A percentile compares a stretch with the other conserved stretches of the same genome.
These are phyloP conservation scores for Cervus canadensis DNA, from an alignment of 2,113 vertebrate species.

Conservation along the genomic window DNA sequence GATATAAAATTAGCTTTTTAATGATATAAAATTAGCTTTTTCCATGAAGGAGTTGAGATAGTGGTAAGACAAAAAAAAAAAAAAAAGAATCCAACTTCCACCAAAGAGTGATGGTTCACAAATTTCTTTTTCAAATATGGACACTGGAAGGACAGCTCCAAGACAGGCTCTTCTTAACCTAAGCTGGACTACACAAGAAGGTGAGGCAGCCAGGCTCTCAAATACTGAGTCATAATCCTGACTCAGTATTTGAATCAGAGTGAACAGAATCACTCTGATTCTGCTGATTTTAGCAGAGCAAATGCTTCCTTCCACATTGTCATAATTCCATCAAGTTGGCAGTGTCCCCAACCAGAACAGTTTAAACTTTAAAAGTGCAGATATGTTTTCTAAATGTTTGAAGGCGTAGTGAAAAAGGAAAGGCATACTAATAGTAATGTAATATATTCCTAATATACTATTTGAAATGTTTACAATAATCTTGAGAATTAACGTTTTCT, in stretches of 20 bases:
- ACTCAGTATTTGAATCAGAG: background rate
- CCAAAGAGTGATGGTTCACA: background rate
- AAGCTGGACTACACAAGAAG: background rate
- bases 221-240: background rate
- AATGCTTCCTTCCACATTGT: background rate
- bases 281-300: background rate
- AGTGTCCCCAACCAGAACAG: background rate
- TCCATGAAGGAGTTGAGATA: background rate
- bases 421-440: background rate
- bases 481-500: background rate
- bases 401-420: background rate
- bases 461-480: background rate
- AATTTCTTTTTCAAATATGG: background rate
- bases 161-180: background rate
- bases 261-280: background rate
- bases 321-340: background rate
- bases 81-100: background rate
- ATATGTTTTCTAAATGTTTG: background rate
- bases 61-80: background rate
- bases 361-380: background rate
- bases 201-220: background rate
- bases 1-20: background rate
- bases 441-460: background rate
- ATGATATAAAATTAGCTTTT: background rate
- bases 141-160: background rate